These are phyloP conservation scores for Labrus mixtus DNA, from an alignment of 2,113 vertebrate genomes.

Conservation along the genomic window DNA sequence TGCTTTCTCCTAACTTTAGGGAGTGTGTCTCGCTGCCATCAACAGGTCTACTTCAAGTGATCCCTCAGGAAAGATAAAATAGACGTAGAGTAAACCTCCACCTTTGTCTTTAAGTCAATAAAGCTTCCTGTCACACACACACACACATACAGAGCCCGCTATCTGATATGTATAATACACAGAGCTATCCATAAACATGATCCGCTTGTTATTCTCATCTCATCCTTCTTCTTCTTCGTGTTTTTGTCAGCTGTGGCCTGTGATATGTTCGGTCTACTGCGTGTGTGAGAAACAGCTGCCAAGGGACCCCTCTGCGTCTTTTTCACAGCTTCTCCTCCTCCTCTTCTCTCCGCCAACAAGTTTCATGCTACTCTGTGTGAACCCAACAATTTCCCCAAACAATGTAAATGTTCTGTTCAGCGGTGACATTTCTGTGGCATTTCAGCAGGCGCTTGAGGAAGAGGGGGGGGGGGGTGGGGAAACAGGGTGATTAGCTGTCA, in stretches of 20 bases:
- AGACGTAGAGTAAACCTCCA: conserved; percentile 29
- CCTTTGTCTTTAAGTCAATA: conserved; percentile 38
- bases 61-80: neutral
- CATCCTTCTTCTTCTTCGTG: conserved; percentile 49
- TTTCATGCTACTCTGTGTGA: conserved; percentile 79
- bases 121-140: neutral
- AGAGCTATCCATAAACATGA: conserved; percentile 66
- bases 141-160: neutral
- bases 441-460: conserved; percentile 37
- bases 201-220: conserved; percentile 73
- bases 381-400: conserved; percentile 64
- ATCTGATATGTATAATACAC: conserved; percentile 35
- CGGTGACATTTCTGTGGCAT: conserved; percentile 75
- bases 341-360: conserved; percentile 55
- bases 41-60: conserved; percentile 10
- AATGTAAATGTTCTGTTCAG: conserved; percentile 56
- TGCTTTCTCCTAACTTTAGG: neutral
- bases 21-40: neutral
- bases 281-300: conserved; percentile 75
- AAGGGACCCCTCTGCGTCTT: conserved; percentile 56
- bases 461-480: neutral
- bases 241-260: conserved; percentile 76
- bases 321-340: conserved; percentile 9
- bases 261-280: conserved; percentile 64
- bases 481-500: conserved; percentile 64